A percentile compares a stretch with the other conserved stretches of the same genome.
Conservation (phyloP, 2,888 invertebrate species). For the Oxyteleia sp. region DNA sequence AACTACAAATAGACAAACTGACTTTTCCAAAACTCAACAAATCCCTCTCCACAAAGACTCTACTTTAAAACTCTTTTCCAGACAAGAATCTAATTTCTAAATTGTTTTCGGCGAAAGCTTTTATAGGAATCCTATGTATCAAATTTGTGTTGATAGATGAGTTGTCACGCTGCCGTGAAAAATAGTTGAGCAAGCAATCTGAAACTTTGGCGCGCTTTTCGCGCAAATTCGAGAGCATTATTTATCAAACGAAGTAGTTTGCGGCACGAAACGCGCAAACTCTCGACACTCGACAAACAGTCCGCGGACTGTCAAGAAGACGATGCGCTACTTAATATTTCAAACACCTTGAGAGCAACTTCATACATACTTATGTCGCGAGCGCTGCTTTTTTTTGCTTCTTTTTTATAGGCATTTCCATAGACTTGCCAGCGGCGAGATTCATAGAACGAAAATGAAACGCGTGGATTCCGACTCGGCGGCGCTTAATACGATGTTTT, state of each 20-base stretch:
- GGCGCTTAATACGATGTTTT: conserved; percentile 16
- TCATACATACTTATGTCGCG: conserved; percentile 70
- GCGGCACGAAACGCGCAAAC: conserved; percentile 71
- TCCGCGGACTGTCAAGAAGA: conserved; percentile 63
- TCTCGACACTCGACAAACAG: conserved; percentile 71
- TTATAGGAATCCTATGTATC: conserved; percentile 15
- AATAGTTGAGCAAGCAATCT: too few relatives aligned
- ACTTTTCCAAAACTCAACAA: too few relatives aligned
- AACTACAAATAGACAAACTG: too few relatives aligned
- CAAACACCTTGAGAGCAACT: conserved; percentile 68
- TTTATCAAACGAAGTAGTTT: too few relatives aligned
- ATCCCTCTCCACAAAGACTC: too few relatives aligned
- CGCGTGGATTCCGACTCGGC: conserved; percentile 13
- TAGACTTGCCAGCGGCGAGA: conserved; percentile 36
- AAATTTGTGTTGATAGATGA: conserved; percentile 58
- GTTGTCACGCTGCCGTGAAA: conserved; percentile 51
- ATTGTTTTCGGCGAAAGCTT: background rate
- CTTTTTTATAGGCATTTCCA: conserved; percentile 38
- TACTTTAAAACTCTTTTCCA: background rate
- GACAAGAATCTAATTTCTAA: background rate
- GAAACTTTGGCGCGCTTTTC: too few relatives aligned
- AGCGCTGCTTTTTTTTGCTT: conserved; percentile 48
- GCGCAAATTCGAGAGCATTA: too few relatives aligned
- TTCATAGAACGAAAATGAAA: conserved; percentile 48
- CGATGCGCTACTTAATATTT: conserved; percentile 72